Evolutionary conservation across 2,888 invertebrate genomes (phyloP).

Genomic region (Seira ritae): DNA sequence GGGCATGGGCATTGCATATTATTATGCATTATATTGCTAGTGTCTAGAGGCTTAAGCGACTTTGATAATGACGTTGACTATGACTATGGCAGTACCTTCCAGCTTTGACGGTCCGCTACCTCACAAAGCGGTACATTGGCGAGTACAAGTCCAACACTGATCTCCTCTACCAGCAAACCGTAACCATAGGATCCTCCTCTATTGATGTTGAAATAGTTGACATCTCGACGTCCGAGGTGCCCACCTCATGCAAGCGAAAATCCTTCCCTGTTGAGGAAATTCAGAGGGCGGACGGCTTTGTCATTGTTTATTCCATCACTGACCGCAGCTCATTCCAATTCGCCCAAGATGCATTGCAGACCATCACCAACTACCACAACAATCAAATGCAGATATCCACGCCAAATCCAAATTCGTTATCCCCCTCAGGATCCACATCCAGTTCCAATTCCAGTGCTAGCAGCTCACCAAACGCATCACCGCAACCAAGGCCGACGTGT

Average conservation of each 20-base stretch:
- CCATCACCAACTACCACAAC: slow-evolving; percentile 75
- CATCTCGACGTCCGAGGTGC: too few relatives aligned
- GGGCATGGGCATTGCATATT: too few relatives aligned
- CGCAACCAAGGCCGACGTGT: slow-evolving; percentile 67
- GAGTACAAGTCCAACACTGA: slow-evolving; percentile 89
- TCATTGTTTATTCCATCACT: slow-evolving; percentile 87
- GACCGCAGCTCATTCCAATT: slow-evolving; percentile 84
- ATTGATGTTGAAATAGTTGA: too few relatives aligned
- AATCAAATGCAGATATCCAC: slow-evolving; percentile 12
- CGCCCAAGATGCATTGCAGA: slow-evolving; percentile 81
- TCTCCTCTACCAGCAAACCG: too few relatives aligned
- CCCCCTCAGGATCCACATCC: neutral
- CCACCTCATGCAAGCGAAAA: slow-evolving; percentile 63
- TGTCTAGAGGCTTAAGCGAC: too few relatives aligned
- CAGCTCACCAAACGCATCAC: slow-evolving; percentile 54
- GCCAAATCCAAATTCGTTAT: neutral
- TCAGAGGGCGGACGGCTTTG: slow-evolving; percentile 87
- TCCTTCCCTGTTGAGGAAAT: slow-evolving; percentile 80
- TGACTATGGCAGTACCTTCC: too few relatives aligned
- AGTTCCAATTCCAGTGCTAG: slow-evolving; percentile 32
- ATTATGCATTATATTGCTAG: too few relatives aligned
- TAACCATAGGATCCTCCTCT: too few relatives aligned
- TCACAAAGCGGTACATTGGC: slow-evolving; percentile 86
- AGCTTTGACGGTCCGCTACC: slow-evolving; percentile 87
- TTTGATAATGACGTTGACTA: too few relatives aligned